Evolutionary conservation across 2,888 invertebrate genomes (phyloP), one percentile per base, ranked within the genome.

Genomic region (Mesorhabditis sp.): DNA sequence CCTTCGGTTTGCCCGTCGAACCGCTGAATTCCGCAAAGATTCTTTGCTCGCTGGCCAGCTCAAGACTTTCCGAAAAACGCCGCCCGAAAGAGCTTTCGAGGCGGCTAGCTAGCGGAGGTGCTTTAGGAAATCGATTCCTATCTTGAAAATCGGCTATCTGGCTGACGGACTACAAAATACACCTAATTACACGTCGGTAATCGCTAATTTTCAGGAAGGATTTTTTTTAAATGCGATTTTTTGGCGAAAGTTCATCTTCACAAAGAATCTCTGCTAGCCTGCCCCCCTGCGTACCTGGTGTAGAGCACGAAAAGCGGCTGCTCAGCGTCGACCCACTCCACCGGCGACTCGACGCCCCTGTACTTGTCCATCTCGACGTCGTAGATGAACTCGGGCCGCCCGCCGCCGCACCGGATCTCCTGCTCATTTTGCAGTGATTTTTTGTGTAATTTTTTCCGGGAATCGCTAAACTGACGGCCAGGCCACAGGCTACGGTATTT

Each of bases 321-420:
- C 73, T 89, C 88, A 73, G 88, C 87, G 72, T 87, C 86, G 85
- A 88, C 84, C 43, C 78, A 79, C 62, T 84, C 87, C 4, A 88
- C 50, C 77, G 92, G 91, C 87, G 95, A 95, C 70, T 91, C 91
- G 7, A 13, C 7, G n/a, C n/a, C 13, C 10, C 10, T n/a, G 58
- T 58, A 75, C 62, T 91, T 90, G 63, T 91, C 91, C 89, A 95
- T 91, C 77, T 92, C 90, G 64, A 93, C 92, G 83, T 95, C 92
- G 93, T 94, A 97, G 93, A 94, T 94, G 15, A 50, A 45, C 15
- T 13, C 10, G 13, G 1, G n/a, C 44, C 10, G 28, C 45, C 5
- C 45, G 44, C 4, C 67, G 41, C n/a, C 15, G 7, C 41, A 67
- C 67, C 3, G 50, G 45, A 67, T 7, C 10, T 67, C 67, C 13